Percentiles rank a stretch among this genome's conserved stretches.
Conservation (phyloP, 2,888 invertebrate species). For the Ophion ventricosus region DNA sequence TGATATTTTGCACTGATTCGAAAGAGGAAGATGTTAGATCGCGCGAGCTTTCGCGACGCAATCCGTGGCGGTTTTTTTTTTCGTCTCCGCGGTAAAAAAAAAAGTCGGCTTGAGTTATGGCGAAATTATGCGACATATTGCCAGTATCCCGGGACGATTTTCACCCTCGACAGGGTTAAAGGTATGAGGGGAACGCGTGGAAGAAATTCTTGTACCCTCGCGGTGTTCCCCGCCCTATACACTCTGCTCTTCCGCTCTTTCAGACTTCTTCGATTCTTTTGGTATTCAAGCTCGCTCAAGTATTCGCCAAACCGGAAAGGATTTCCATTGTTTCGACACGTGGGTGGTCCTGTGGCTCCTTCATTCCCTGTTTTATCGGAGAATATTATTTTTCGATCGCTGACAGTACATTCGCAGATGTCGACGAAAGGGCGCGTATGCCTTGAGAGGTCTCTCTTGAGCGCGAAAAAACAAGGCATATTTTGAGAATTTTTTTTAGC, state of each 20-base stretch:
- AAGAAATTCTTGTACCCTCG: conserved; percentile 37
- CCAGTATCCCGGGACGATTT: conserved; percentile 55
- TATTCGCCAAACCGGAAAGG: conserved; percentile 40
- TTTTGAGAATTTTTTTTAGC: no score
- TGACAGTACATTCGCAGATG: neutral
- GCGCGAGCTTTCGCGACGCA: conserved; percentile 40
- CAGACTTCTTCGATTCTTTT: conserved; percentile 1
- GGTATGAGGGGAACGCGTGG: conserved; percentile 22
- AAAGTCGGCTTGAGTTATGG: conserved; percentile 72
- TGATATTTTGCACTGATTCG: conserved; percentile 63
- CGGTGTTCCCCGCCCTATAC: neutral
- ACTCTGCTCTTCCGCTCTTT: neutral
- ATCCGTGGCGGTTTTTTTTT: conserved; percentile 10
- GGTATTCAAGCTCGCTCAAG: conserved; percentile 48
- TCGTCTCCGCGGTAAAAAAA: conserved; percentile 1
- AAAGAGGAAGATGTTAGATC: conserved; percentile 26
- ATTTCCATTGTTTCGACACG: conserved; percentile 45
- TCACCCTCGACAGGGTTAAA: conserved; percentile 22
- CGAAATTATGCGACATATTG: conserved; percentile 79
- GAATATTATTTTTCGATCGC: conserved; percentile 7
- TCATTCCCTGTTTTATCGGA: neutral
- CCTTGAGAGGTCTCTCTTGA: conserved; percentile 2
- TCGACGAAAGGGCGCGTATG: conserved; percentile 28
- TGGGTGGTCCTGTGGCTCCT: neutral
- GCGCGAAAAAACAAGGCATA: no score